Evolutionary conservation across 30 jellyfish, hydroid and myxozoan genomes (phyloP), one percentile per base, ranked within the genome.

Genomic region (Aurelia aurita complex sp. Pacific): DNA sequence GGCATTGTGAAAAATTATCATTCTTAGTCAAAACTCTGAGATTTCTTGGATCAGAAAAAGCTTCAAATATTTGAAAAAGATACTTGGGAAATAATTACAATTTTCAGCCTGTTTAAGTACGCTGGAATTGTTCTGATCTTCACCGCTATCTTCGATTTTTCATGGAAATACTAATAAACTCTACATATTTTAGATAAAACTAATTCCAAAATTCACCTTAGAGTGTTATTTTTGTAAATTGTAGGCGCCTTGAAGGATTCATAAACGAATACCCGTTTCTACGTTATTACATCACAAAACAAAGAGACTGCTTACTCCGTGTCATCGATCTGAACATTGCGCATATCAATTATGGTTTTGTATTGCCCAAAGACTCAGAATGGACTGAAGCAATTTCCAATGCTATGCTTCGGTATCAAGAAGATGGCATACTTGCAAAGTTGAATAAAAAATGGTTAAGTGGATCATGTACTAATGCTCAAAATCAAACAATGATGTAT

Each of bases 161-260:
- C 29, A 23, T 23, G 29, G 29, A 23, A 23, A 23, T 23, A 23
- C 29, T 23, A 23, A 23, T 23, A 23, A 23, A 23, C 29, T 23
- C 29, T 23, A 23, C 29, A 23, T 23, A 23, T 1, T 40, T 9
- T 40, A 3, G 6, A 40, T 40, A 6, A 40, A 3, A 40, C 0
- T 40, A 40, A 40, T 40, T 40, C 52, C 0, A 0, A 2, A 38
- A 38, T 38, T 38, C 50, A 43, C 5, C 5, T 43, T 43, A 10
- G 54, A 43, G 54, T 46, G 57, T 7, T 46, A 46, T 46, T 46
- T 43, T 46, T 46, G 6, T 61, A 1, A 42, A 29, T 85, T 77
- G n/a, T 34, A 91, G 96, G 73, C 67, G 83, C 67, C 75, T 91
- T 10, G 73, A 84, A 16, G 97, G 97, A 23, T 80, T 91, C 90